Conservation (phyloP, 2,113 vertebrate genomes). For the human region GRCh38 chr4:137912501-137913000, state of each 20-base stretch:
- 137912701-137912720: not conserved
- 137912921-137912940: accelerated
- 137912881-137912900: not conserved
- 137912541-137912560: too few relatives aligned
- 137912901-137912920: not conserved
- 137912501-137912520: not conserved
- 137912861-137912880: not conserved
- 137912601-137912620: not conserved
- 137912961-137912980: not conserved
- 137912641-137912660: not conserved
- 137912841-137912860: not conserved
- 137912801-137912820: not conserved
- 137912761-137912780: not conserved
- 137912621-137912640: not conserved
- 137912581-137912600: not conserved
- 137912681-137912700: accelerated
- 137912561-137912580: not conserved
- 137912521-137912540: too few relatives aligned
- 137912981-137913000: not conserved
- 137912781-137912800: not conserved
- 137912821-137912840: not conserved
- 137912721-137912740: not conserved
- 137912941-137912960: not conserved
- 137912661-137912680: not conserved
- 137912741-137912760: not conserved